A percentile compares a stretch with the other conserved stretches of the same genome.
Conservation (phyloP, 2,113 vertebrate genomes). For the Phodopus roborovskii region DNA sequence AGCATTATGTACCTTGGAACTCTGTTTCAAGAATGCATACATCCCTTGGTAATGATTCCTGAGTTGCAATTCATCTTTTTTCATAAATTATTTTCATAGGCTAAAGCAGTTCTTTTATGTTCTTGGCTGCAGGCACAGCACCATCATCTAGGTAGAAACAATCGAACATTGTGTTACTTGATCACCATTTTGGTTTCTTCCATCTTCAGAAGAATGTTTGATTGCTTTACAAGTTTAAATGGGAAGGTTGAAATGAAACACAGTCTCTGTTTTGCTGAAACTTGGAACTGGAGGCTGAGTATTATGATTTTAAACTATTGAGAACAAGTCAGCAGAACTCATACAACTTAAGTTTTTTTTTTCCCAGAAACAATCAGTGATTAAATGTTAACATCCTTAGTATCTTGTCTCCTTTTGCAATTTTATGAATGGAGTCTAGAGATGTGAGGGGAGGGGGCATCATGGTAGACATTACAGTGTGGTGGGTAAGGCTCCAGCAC, state of each 20-base stretch:
- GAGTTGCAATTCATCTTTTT: background rate
- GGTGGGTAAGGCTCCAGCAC: accelerated
- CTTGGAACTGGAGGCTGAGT: constrained; percentile 46
- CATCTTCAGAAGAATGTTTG: constrained; percentile 68
- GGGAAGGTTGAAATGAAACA: constrained; percentile 64
- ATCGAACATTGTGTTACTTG: background rate
- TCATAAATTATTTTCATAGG: constrained; percentile 56
- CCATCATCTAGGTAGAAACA: constrained; percentile 8
- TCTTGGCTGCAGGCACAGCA: background rate
- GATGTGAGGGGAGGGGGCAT: background rate
- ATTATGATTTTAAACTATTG: constrained; percentile 33
- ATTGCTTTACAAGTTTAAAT: constrained; percentile 51
- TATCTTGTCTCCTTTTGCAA: background rate
- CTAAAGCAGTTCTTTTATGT: constrained; percentile 30
- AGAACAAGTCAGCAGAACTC: background rate
- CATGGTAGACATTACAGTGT: accelerated
- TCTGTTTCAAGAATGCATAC: background rate
- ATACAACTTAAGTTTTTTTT: constrained; percentile 12
- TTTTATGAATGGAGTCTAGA: background rate
- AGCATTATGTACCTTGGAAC: background rate
- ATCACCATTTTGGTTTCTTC: constrained; percentile 57
- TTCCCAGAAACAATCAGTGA: constrained; percentile 1
- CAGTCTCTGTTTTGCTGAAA: constrained; percentile 28
- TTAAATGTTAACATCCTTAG: background rate
- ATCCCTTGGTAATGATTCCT: background rate